Evolutionary conservation across 2,888 invertebrate genomes (phyloP).

Genomic region (Diaperis boleti): DNA sequence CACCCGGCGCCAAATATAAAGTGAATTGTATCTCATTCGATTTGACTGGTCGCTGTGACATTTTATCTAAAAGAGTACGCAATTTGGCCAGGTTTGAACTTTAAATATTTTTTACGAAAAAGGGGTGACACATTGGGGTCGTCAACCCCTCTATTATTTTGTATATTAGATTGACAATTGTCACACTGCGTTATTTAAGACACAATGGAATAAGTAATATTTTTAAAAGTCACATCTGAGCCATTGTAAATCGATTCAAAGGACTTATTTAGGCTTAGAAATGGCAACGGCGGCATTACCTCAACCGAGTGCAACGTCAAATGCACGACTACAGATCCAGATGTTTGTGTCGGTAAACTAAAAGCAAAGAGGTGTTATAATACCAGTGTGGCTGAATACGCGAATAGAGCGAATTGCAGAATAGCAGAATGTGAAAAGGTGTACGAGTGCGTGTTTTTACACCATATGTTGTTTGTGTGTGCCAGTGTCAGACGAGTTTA

Average conservation of each 20-base stretch:
- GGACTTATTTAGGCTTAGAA: neutral
- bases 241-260: neutral
- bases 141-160: too few species aligned
- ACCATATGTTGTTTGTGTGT: slow-evolving; percentile 23
- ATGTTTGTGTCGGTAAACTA: slow-evolving; percentile 3
- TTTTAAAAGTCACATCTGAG: too few species aligned
- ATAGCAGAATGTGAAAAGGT: slow-evolving; percentile 9
- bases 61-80: too few species aligned
- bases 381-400: neutral
- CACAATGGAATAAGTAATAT: too few species aligned
- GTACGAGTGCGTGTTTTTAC: slow-evolving; percentile 17
- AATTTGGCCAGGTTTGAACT: too few species aligned
- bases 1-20: too few species aligned
- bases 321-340: slow-evolving; percentile 1
- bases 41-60: too few species aligned
- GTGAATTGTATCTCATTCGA: too few species aligned
- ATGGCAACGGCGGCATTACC: neutral
- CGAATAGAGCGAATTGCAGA: slow-evolving; percentile 11
- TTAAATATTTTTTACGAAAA: too few species aligned
- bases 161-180: too few species aligned
- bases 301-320: neutral
- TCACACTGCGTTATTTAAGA: too few species aligned
- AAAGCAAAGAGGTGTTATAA: slow-evolving; percentile 10
- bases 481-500: slow-evolving; percentile 44
- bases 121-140: too few species aligned